phyloP scores from a whole-genome alignment of 2,888 invertebrate species.

The Crocallis elinguaria region DNA sequence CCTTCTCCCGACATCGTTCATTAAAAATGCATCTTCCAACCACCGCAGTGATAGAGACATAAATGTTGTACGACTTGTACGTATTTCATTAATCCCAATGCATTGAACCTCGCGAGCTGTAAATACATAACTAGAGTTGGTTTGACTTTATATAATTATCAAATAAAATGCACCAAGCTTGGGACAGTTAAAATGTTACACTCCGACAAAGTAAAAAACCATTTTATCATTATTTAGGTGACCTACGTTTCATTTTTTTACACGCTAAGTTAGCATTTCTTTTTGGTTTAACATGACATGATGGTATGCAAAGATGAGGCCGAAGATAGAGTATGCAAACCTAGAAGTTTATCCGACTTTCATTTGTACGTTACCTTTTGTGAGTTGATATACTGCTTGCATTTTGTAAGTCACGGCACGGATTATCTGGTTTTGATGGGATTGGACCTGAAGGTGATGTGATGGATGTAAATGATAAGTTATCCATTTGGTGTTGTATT shows the following conservation, averaged over 20 bases:
- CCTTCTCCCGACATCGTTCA: constrained; percentile 23
- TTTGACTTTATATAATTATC: too few relatives aligned
- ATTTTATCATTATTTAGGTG: too few relatives aligned
- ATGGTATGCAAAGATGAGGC: too few relatives aligned
- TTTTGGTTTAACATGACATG: too few relatives aligned
- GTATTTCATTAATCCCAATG: constrained; percentile 55
- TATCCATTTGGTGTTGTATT: constrained; percentile 8
- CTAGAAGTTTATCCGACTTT: too few relatives aligned
- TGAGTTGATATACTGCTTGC: not conserved
- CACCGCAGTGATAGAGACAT: constrained; percentile 43
- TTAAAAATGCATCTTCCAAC: constrained; percentile 44
- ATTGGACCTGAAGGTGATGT: constrained; percentile 6
- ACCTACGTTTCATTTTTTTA: too few relatives aligned
- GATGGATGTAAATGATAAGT: constrained; percentile 14
- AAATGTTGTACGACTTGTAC: constrained; percentile 51
- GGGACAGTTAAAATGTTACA: too few relatives aligned
- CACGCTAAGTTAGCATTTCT: too few relatives aligned
- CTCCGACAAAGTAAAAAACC: too few relatives aligned
- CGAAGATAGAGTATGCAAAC: too few relatives aligned
- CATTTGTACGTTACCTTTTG: too few relatives aligned
- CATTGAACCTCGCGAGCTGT: constrained; percentile 37
- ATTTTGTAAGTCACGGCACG: not conserved
- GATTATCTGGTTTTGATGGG: constrained; percentile 37
- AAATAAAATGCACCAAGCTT: too few relatives aligned
- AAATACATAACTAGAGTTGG: constrained; percentile 38